phyloP scores from a whole-genome alignment of 1,140 invertebrate species.

The Fragariocoptes setiger region DNA sequence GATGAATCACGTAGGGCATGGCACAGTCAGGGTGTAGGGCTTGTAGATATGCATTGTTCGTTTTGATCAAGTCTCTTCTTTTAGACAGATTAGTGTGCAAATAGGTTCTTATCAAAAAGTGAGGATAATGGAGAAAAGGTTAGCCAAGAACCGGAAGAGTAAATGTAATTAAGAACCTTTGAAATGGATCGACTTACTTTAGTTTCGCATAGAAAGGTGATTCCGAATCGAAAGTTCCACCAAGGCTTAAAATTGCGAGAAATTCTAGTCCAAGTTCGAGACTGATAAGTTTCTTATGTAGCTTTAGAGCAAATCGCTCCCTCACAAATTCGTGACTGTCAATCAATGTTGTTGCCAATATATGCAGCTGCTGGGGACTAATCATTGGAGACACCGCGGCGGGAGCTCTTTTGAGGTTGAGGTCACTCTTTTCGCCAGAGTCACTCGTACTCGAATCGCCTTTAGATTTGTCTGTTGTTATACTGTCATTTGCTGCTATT shows the following conservation, averaged over 20 bases:
- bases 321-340: slow-evolving; percentile 24
- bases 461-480: slow-evolving; percentile 4
- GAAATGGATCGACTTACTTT: slow-evolving; percentile 3
- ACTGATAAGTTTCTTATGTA: slow-evolving; percentile 40
- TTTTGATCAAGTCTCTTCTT: slow-evolving; percentile 58
- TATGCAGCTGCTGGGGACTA: slow-evolving; percentile 7
- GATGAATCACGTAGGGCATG: slow-evolving; percentile 66
- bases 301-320: slow-evolving; percentile 53
- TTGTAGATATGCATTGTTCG: slow-evolving; percentile 13
- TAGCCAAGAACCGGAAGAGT: no score
- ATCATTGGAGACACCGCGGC: slow-evolving; percentile 6
- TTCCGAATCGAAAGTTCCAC: slow-evolving; percentile 19
- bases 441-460: neutral
- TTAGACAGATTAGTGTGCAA: slow-evolving; percentile 56
- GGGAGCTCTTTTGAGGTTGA: slow-evolving; percentile 1
- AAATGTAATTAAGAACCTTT: neutral
- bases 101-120: slow-evolving; percentile 2
- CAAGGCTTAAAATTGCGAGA: slow-evolving; percentile 73
- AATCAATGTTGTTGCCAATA: slow-evolving; percentile 6
- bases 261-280: slow-evolving; percentile 53
- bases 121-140: neutral
- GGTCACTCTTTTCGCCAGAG: neutral
- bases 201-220: slow-evolving; percentile 6
- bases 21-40: slow-evolving; percentile 51
- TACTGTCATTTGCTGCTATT: slow-evolving; percentile 8